Percentiles rank a stretch among this genome's conserved stretches.
Evolutionary conservation across 2,797 vertebrate genomes (phyloP).

Genomic region (Cyclopterus lumpus): DNA sequence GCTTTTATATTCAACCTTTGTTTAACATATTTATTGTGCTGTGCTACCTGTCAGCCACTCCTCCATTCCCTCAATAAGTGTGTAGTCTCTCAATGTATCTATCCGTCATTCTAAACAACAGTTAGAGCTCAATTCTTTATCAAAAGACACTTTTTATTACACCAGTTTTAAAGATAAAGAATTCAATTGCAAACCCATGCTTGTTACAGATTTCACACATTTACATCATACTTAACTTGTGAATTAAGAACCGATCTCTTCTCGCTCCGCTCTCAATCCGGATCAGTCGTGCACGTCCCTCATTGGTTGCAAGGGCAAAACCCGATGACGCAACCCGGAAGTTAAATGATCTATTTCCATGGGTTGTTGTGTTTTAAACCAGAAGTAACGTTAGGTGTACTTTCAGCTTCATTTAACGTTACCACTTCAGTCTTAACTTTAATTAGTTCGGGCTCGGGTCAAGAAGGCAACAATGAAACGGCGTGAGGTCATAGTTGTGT

Average conservation of each 20-base stretch:
- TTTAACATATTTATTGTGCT: neutral
- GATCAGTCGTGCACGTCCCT: constrained; percentile 8
- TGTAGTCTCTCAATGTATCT: neutral
- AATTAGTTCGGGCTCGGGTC: too few species aligned
- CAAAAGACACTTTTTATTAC: neutral
- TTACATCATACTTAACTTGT: neutral
- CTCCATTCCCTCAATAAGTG: neutral
- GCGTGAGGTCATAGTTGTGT: neutral
- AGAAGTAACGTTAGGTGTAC: neutral
- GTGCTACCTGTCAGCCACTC: neutral
- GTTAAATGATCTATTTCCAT: neutral
- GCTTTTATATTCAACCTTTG: neutral
- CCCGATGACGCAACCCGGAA: constrained; percentile 25
- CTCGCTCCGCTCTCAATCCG: too few species aligned
- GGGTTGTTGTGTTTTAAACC: neutral
- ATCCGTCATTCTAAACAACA: neutral
- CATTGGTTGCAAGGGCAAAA: constrained; percentile 31
- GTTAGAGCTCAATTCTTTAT: neutral
- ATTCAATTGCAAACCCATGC: neutral
- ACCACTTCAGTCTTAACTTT: rapidly evolving
- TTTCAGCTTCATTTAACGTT: too few species aligned
- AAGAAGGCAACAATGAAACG: constrained; percentile 14
- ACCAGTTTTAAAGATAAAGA: neutral
- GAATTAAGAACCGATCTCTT: neutral
- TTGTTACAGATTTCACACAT: neutral